phyloP scores from a whole-genome alignment of 92 coral and sea anemone species.

The Heliopora coerulea region DNA sequence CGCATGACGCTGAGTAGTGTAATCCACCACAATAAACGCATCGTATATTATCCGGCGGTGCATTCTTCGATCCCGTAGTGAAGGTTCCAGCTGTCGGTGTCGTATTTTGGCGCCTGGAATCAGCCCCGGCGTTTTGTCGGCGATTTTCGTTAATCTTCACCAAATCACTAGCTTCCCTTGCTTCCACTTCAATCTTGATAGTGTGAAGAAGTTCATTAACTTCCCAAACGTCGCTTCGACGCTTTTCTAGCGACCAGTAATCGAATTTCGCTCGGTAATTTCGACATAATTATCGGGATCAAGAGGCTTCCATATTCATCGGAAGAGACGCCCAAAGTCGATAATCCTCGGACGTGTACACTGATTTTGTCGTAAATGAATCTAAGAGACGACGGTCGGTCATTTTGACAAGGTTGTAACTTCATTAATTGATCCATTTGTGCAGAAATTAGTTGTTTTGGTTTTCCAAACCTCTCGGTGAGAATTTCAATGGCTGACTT shows the following conservation, averaged over 20 bases:
- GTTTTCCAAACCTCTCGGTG: constrained; percentile 8
- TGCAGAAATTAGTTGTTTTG: constrained; percentile 15
- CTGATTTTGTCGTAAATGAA: constrained; percentile 31
- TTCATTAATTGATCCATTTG: constrained; percentile 32
- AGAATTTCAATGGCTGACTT: constrained; percentile 22
- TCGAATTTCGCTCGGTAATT: constrained; percentile 29
- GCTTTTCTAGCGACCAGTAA: constrained; percentile 18
- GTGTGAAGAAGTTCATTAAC: constrained; percentile 19
- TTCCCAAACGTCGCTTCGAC: constrained; percentile 23
- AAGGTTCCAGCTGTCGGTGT: not conserved
- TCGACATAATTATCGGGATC: constrained; percentile 38
- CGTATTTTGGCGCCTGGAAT: not conserved
- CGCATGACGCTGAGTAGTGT: constrained; percentile 33
- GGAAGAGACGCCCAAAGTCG: no score
- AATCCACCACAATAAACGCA: no score
- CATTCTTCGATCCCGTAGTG: not conserved
- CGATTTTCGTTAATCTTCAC: not conserved
- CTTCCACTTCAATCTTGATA: no score
- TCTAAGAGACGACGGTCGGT: constrained; percentile 6
- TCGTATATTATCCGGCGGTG: constrained; percentile 2
- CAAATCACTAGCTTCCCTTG: constrained; percentile 5
- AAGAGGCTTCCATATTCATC: constrained; percentile 31
- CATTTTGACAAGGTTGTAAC: constrained; percentile 5
- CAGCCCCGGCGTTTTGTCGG: not conserved
- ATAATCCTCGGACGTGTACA: constrained; percentile 22